Evolutionary conservation across 2,888 invertebrate species (phyloP).

Genomic region (Plagiodera versicolora): DNA sequence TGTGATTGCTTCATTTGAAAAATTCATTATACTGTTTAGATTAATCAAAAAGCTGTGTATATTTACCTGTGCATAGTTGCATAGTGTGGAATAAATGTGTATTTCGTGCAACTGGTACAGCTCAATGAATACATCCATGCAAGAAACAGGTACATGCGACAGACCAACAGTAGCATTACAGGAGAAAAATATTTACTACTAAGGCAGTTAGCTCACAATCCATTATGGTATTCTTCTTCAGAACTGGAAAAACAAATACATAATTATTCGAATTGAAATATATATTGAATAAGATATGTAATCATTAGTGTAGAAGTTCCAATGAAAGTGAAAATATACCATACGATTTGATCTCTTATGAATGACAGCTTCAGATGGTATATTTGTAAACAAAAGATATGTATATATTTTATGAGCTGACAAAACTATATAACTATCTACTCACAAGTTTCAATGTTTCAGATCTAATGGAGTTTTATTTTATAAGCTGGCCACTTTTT

Average conservation of each 20-base stretch:
- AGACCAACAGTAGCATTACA: constrained; percentile 24
- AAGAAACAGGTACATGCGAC: constrained; percentile 24
- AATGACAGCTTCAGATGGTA: too few relatives aligned
- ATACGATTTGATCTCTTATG: too few relatives aligned
- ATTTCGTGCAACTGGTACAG: constrained; percentile 32
- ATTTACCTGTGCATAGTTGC: constrained; percentile 29
- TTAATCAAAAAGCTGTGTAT: constrained; percentile 1
- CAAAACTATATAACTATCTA: too few relatives aligned
- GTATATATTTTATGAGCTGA: too few relatives aligned
- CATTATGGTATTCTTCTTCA: constrained; percentile 13
- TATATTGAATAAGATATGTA: too few relatives aligned
- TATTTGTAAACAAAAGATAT: too few relatives aligned
- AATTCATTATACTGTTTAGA: constrained; percentile 7
- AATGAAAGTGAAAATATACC: too few relatives aligned
- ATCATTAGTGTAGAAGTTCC: too few relatives aligned
- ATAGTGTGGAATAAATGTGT: constrained; percentile 28
- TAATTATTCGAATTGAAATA: too few relatives aligned
- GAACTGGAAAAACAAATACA: neutral
- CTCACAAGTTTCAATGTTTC: too few relatives aligned
- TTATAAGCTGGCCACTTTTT: too few relatives aligned
- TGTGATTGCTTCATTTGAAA: constrained; percentile 12
- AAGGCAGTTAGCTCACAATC: constrained; percentile 19
- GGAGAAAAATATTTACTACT: constrained; percentile 25
- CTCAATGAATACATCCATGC: constrained; percentile 32
- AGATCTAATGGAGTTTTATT: too few relatives aligned